Percentiles rank a stretch among this genome's conserved stretches.
These are phyloP conservation scores for Dreissena rostriformis DNA, from an alignment of 1,140 invertebrate genomes.

Conservation along the genomic window DNA sequence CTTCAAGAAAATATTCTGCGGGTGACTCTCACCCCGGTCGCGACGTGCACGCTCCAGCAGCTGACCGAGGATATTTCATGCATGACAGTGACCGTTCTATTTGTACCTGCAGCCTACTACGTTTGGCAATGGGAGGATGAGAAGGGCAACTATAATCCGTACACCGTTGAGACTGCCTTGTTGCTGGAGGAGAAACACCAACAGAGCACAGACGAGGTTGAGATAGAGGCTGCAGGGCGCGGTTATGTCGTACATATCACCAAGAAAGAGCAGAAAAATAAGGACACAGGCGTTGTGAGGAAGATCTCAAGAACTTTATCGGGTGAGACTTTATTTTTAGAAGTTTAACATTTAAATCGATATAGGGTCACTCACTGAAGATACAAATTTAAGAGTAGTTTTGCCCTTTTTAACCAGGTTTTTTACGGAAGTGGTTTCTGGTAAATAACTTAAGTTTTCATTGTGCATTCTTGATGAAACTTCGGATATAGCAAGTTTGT, in stretches of 20 bases:
- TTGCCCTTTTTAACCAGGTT: too few relatives aligned
- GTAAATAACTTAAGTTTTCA: too few relatives aligned
- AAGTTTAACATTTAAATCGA: neutral
- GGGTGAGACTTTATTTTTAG: conserved; percentile 60
- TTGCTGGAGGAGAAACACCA: conserved; percentile 66
- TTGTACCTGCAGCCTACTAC: conserved; percentile 70
- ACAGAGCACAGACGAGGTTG: conserved; percentile 44
- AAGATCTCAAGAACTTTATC: conserved; percentile 67
- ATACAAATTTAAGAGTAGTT: neutral
- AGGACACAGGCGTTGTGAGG: conserved; percentile 64
- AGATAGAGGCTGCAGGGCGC: conserved; percentile 54
- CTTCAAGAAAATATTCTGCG: too few relatives aligned
- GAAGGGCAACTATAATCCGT: conserved; percentile 70
- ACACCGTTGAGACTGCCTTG: conserved; percentile 52
- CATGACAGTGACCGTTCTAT: too few relatives aligned
- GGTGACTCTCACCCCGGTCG: too few relatives aligned
- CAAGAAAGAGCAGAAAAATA: conserved; percentile 72
- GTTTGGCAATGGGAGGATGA: conserved; percentile 77
- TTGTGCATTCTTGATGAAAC: too few relatives aligned
- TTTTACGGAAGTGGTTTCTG: too few relatives aligned
- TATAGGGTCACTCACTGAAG: neutral
- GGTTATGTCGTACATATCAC: conserved; percentile 67
- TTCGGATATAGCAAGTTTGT: too few relatives aligned
- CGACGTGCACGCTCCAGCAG: too few relatives aligned
- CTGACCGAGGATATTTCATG: too few relatives aligned